Evolutionary conservation across 2,113 vertebrate species (phyloP).

Genomic region (Pipa parva): DNA sequence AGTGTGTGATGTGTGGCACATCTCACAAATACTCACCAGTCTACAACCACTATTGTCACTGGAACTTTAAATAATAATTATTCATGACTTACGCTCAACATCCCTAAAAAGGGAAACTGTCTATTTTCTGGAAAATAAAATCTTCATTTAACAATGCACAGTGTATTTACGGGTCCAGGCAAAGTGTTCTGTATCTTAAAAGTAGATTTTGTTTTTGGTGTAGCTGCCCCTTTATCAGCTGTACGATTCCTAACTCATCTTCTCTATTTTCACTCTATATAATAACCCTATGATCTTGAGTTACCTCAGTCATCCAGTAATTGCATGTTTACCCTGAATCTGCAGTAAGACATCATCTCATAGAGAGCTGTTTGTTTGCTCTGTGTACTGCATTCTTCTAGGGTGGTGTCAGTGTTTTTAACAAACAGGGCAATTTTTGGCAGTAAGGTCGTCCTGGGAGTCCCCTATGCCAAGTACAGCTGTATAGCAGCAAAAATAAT

Average conservation of each 20-base stretch:
- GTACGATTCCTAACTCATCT: neutral
- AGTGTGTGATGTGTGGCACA: too few relatives aligned
- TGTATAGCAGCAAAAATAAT: conserved; percentile 37
- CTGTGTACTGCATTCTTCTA: conserved; percentile 22
- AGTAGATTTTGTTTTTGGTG: too few relatives aligned
- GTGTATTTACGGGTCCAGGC: too few relatives aligned
- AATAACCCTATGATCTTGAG: neutral
- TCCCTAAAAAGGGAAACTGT: too few relatives aligned
- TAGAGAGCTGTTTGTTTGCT: conserved; percentile 25
- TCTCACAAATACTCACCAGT: too few relatives aligned
- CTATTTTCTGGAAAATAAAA: too few relatives aligned
- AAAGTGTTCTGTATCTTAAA: too few relatives aligned
- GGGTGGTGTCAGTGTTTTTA: conserved; percentile 34
- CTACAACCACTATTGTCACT: too few relatives aligned
- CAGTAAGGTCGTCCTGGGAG: conserved; percentile 23
- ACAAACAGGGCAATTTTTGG: conserved; percentile 38
- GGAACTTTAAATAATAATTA: too few relatives aligned
- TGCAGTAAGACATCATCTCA: conserved; percentile 9
- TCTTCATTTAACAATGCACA: too few relatives aligned
- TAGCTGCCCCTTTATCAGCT: too few relatives aligned
- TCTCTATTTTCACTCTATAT: neutral
- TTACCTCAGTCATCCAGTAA: conserved; percentile 28
- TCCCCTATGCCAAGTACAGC: conserved; percentile 29
- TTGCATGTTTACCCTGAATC: conserved; percentile 33
- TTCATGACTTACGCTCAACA: too few relatives aligned